A percentile compares a stretch with the other conserved stretches of the same genome.
Conservation (phyloP, 2,113 vertebrate genomes). For the Serilophus lunatus region DNA sequence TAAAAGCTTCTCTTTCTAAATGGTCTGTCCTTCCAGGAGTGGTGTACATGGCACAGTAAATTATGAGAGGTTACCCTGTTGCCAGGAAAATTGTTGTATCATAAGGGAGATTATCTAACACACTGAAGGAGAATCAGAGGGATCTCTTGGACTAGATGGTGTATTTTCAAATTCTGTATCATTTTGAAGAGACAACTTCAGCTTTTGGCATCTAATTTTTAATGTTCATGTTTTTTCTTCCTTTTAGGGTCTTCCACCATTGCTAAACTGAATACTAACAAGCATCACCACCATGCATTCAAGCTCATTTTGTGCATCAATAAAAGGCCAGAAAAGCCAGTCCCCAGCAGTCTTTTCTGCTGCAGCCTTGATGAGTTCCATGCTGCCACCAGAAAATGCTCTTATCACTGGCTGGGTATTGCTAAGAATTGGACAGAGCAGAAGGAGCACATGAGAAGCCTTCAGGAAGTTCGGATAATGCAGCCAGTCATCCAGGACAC, state of each 20-base stretch:
- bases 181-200: neutral
- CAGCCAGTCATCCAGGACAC: neutral
- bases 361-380: neutral
- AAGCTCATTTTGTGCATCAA: neutral
- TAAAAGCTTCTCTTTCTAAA: neutral
- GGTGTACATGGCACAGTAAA: neutral
- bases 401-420: neutral
- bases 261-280: neutral
- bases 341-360: neutral
- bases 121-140: neutral
- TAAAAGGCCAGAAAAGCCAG: neutral
- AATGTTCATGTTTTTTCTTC: neutral
- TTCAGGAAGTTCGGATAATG: neutral
- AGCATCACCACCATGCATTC: neutral
- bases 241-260: neutral
- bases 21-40: neutral
- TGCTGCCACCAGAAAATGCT: neutral
- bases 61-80: neutral
- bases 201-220: neutral
- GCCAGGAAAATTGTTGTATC: neutral
- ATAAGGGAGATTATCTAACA: neutral
- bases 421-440: neutral
- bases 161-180: neutral
- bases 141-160: neutral
- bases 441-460: neutral